Base-by-base conservation (phyloP, 1,140 invertebrate species). In the Lepidotrigona ventralis region DNA sequence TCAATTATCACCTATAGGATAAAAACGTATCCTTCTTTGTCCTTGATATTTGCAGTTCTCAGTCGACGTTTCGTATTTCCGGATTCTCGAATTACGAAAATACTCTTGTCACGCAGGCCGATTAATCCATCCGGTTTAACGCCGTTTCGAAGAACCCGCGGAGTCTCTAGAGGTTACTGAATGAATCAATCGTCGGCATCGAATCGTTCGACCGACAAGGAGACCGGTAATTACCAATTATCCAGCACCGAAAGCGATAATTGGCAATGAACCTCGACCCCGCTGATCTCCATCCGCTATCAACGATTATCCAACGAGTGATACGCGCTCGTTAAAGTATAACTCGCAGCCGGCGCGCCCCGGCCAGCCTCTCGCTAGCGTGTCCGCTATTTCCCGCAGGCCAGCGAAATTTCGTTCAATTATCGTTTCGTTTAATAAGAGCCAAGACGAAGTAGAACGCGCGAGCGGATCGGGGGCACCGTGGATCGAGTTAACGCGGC, bases 181-280 rank as follows among this genome's bases (percentile, higher is more conserved):
- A 46, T 82, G 77, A 76, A 76, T 86, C 86, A 89, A 88, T 89
- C 82, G 88, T 77, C 84, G 68, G 56, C 46, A 58, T 19, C 74
- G 75, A 86, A 84, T 70, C 84, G 84, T 86, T 69, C 51, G 63
- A 12, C 39, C 63, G 46, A 69, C 81, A 11, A 84, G 82, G 87
- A 89, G 86, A 81, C 88, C 88, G 68, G 70, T 89, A 86, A 89
- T 89, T 88, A 86, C 81, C 81, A 89, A 88, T 84, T 89, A 86
- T 82, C 83, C 77, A 74, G 54, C 84, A 84, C 78, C 81, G 81
- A 81, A 84, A 81, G 70, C 58, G 76, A 75, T 86, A 89, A 84
- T 84, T 86, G 75, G 63, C 26, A 68, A 79, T 72, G 58, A 39
- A 53, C 74, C 29, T n/a, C 80, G 56, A 21, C 17, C 39, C 39